These are phyloP conservation scores for Hypomesus transpacificus DNA, from an alignment of 2,113 vertebrate genomes.

Conservation along the genomic window DNA sequence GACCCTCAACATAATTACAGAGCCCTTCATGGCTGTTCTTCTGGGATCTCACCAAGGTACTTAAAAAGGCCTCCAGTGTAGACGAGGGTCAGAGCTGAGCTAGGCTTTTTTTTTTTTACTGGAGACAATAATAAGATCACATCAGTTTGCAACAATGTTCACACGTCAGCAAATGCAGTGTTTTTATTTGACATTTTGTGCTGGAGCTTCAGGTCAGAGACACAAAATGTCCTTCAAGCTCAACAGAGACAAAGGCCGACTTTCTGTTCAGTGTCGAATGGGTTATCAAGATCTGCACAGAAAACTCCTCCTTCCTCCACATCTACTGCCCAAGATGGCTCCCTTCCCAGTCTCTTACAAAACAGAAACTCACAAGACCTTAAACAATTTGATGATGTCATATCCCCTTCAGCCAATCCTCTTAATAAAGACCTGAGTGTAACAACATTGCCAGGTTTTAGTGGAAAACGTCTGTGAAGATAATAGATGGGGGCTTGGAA, in stretches of 20 bases:
- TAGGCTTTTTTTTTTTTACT: slow-evolving; percentile 15
- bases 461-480: slow-evolving; percentile 42
- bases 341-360: slow-evolving; percentile 17
- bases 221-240: slow-evolving; percentile 10
- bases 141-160: slow-evolving; percentile 11
- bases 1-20: slow-evolving; percentile 28
- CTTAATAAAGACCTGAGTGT: slow-evolving; percentile 38
- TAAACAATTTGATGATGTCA: slow-evolving; percentile 39
- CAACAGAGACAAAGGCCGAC: slow-evolving; percentile 8
- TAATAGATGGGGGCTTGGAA: slow-evolving; percentile 46
- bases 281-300: slow-evolving; percentile 12
- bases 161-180: neutral
- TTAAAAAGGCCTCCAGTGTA: slow-evolving; percentile 10
- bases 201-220: neutral
- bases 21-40: slow-evolving; percentile 31
- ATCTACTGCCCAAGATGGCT: slow-evolving; percentile 22
- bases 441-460: slow-evolving; percentile 28
- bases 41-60: slow-evolving; percentile 14
- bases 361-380: slow-evolving; percentile 12
- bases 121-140: slow-evolving; percentile 7
- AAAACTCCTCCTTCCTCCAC: slow-evolving; percentile 3
- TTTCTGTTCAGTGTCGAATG: slow-evolving; percentile 3
- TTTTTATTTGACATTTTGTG: no score
- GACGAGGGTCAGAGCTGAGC: neutral
- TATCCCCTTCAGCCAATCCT: slow-evolving; percentile 43